Evolutionary conservation across 2,888 invertebrate species (phyloP).

Genomic region (Folsomia manolachei): DNA sequence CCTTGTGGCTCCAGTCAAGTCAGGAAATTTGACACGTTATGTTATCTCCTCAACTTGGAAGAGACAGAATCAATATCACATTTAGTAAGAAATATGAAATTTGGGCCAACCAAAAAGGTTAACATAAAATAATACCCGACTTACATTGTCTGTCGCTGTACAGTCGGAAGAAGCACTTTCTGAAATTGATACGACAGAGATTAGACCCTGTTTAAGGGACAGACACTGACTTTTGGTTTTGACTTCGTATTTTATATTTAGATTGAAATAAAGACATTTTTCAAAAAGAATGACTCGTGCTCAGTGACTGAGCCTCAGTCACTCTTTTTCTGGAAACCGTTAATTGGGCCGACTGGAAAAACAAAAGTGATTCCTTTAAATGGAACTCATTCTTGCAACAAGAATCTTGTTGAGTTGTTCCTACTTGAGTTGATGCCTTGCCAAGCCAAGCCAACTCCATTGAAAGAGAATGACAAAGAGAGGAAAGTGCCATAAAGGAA

Average conservation of each 20-base stretch:
- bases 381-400: no score
- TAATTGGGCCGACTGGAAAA: neutral
- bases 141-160: neutral
- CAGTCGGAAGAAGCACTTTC: no score
- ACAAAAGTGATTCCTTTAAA: neutral
- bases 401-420: neutral
- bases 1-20: neutral
- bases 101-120: no score
- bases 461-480: no score
- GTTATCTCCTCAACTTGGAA: neutral
- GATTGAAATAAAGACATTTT: no score
- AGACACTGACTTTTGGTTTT: neutral
- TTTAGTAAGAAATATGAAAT: neutral
- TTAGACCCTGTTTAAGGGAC: no score
- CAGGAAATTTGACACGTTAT: neutral
- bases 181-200: neutral
- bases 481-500: constrained; percentile 13
- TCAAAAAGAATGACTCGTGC: neutral
- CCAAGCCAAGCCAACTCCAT: no score
- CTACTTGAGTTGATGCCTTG: neutral
- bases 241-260: no score
- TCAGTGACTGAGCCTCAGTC: neutral
- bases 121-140: no score
- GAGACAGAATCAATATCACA: no score
- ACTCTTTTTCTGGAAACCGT: neutral